These are phyloP conservation scores for Heliconius melpomene DNA, from an alignment of 1,140 invertebrate species.

Conservation along the genomic window DNA sequence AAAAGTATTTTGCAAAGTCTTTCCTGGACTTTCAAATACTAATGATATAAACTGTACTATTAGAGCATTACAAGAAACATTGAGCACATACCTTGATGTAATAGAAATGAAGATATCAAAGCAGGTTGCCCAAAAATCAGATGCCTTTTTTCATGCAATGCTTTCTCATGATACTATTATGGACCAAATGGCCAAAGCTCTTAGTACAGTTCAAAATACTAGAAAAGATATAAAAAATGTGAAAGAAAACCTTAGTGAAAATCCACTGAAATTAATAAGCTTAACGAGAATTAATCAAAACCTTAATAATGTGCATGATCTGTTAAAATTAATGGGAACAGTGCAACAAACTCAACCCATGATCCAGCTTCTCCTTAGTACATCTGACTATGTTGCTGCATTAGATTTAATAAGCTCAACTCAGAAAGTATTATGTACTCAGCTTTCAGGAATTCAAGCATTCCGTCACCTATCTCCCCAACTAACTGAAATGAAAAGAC, in stretches of 20 bases:
- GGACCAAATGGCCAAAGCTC: constrained; percentile 93
- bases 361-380: constrained; percentile 96
- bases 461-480: constrained; percentile 97
- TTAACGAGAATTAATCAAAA: constrained; percentile 85
- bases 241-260: constrained; percentile 89
- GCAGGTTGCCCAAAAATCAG: constrained; percentile 97
- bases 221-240: constrained; percentile 86
- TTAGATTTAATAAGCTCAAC: constrained; percentile 98
- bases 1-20: constrained; percentile 93
- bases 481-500: constrained; percentile 96
- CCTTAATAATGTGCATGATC: constrained; percentile 84
- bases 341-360: constrained; percentile 99
- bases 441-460: constrained; percentile 94
- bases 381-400: constrained; percentile 98
- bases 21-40: constrained; percentile 83
- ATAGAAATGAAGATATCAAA: constrained; percentile 97
- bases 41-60: constrained; percentile 71
- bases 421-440: constrained; percentile 95
- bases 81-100: constrained; percentile 97
- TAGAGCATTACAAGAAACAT: constrained; percentile 82
- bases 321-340: constrained; percentile 95
- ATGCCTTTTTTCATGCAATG: constrained; percentile 98
- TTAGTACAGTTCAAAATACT: constrained; percentile 89
- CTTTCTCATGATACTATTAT: constrained; percentile 96
- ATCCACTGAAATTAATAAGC: constrained; percentile 90